Base-by-base conservation (phyloP, 2,113 vertebrate genomes). In the Mesitornis unicolor region DNA sequence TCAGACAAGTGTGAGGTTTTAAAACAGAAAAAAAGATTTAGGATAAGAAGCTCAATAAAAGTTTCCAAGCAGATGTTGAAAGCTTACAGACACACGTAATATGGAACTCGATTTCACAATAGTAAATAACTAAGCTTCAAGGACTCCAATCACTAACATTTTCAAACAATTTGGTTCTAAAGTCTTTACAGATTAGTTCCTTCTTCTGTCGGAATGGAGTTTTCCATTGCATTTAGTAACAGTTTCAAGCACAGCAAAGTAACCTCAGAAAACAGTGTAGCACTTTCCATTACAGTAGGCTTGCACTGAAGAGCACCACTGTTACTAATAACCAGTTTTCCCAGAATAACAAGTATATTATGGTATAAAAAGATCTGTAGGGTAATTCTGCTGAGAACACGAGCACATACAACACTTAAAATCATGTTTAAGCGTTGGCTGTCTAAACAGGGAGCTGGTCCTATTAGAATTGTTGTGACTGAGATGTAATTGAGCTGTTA, bases 11-110 rank as follows among this genome's bases (percentile, higher is more conserved):
- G 73, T 45, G 43, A 87, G n/a, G 48, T 93, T 87, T 88, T 54
- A 87, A 90, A 94, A 45, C 4, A 74, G 35, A n/a, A 29, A n/a
- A 48, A 71, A 54, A 36, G 26, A 81, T 42, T 63, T 42, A 63
- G 81, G 16, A 12, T 57, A 65, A 93, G 60, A 84, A 70, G 48
- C 35, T 94, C 43, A 63, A 68, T 68, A 75, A 81, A 28, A 18
- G 17, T 76, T 92, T 71, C 74, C 31, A 84, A 80, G 45, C 61
- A 91, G 87, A 96, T 73, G 45, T 67, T 84, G 51, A 89, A 95
- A 89, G 67, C 61, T 76, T 84, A 89, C 53, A 80, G 87, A 77
- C 25, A 59, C 26, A 68, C 19, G 13, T 18, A 61, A 64, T 22
- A 24, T 29, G 28, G 68, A 91, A 70, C 57, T 87, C 43, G 28